Percentiles rank a stretch among this genome's conserved stretches.
Evolutionary conservation across 2,888 invertebrate species (phyloP).

Genomic region (Zeuzera pyrina): DNA sequence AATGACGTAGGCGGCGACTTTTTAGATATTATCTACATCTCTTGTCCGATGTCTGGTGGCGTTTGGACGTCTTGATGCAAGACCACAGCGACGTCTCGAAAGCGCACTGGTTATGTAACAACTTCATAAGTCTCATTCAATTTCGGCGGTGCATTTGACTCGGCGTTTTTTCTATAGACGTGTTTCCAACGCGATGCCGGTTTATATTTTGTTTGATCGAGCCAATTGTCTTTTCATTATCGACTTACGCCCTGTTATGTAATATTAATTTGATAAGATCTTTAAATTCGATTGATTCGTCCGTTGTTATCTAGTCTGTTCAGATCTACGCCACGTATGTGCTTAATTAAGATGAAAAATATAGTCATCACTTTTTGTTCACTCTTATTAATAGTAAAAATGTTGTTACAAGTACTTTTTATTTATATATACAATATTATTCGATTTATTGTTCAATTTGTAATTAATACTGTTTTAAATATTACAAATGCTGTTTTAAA

Average conservation of each 20-base stretch:
- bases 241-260: slow-evolving; percentile 44
- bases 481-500: too few species aligned
- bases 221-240: slow-evolving; percentile 49
- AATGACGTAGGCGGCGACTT: slow-evolving; percentile 2
- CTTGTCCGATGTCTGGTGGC: slow-evolving; percentile 8
- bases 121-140: slow-evolving; percentile 46
- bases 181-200: slow-evolving; percentile 19
- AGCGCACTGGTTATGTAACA: slow-evolving; percentile 48
- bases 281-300: slow-evolving; percentile 41
- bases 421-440: too few species aligned
- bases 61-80: not conserved
- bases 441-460: too few species aligned
- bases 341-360: slow-evolving; percentile 41
- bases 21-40: slow-evolving; percentile 13
- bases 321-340: slow-evolving; percentile 15
- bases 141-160: slow-evolving; percentile 44
- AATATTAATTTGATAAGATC: slow-evolving; percentile 59
- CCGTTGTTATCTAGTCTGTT: slow-evolving; percentile 9
- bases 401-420: too few species aligned
- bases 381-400: too few species aligned
- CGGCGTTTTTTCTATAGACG: slow-evolving; percentile 27
- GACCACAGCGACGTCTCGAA: slow-evolving; percentile 24
- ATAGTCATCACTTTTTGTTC: too few species aligned
- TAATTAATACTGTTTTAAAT: too few species aligned
- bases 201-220: slow-evolving; percentile 35